Conservation (phyloP, 2,113 vertebrate species). For the Hypanus sabinus region DNA sequence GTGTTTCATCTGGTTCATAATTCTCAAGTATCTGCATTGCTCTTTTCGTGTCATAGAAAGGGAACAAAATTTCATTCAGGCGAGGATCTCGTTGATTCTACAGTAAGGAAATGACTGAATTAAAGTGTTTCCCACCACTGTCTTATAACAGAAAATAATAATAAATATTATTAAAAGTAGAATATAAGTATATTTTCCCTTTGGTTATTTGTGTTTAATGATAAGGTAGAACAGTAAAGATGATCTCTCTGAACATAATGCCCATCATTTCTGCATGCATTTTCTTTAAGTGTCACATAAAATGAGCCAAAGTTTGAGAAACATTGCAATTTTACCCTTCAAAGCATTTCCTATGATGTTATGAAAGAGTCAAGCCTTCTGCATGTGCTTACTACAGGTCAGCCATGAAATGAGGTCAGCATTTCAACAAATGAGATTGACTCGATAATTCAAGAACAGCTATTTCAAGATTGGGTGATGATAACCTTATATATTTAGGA, state of each 20-base stretch:
- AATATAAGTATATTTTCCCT: not conserved
- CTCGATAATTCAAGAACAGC: not conserved
- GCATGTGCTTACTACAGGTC: not conserved
- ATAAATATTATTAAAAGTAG: not conserved
- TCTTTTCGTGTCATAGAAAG: constrained; percentile 92
- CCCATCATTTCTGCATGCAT: not conserved
- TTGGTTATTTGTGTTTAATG: not conserved
- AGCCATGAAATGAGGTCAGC: not conserved
- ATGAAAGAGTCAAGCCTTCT: not conserved
- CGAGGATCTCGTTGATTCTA: constrained; percentile 95
- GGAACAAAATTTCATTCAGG: constrained; percentile 96
- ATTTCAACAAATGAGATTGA: not conserved
- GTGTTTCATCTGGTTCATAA: constrained; percentile 82
- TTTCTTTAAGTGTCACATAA: not conserved
- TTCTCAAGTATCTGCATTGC: constrained; percentile 93
- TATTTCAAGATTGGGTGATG: not conserved
- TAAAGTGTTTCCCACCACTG: constrained; percentile 39
- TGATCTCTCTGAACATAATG: not conserved
- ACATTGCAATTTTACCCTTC: not conserved
- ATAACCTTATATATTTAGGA: not conserved
- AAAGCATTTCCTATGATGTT: not conserved
- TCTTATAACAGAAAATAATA: not conserved
- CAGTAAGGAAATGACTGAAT: constrained; percentile 54
- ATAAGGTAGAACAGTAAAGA: not conserved
- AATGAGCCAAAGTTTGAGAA: not conserved